Percentiles rank a stretch among this genome's conserved stretches.
These are phyloP conservation scores for Sarcophaga subvicina DNA, from an alignment of 2,888 invertebrate genomes.

Conservation along the genomic window DNA sequence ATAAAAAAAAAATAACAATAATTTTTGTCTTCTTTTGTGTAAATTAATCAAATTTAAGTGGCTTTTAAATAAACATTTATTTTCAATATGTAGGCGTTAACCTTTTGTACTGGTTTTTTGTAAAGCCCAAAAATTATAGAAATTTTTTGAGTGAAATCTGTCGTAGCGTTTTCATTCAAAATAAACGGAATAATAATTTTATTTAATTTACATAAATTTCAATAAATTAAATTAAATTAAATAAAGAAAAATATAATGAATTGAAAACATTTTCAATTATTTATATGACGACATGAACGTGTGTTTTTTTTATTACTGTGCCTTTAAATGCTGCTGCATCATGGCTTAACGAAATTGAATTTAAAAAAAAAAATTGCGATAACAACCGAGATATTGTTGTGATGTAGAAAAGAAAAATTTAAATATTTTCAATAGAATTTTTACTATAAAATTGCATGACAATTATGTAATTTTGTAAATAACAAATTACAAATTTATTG, in stretches of 20 bases:
- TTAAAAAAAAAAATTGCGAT: neutral
- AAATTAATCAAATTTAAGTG: neutral
- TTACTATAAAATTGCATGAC: conserved; percentile 31
- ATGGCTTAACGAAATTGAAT: neutral
- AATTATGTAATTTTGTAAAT: conserved; percentile 28
- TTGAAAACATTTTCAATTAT: conserved; percentile 12
- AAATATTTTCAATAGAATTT: conserved; percentile 35
- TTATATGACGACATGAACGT: neutral
- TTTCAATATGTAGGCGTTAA: conserved; percentile 38
- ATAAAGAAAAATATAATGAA: neutral
- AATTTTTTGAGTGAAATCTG: conserved; percentile 10
- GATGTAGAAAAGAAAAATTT: neutral
- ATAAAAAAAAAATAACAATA: neutral
- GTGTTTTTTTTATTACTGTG: neutral
- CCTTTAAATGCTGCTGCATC: neutral
- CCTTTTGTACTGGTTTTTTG: neutral
- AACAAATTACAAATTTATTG: neutral
- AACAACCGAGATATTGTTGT: neutral
- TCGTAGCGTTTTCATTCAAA: neutral
- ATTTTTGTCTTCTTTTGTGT: neutral
- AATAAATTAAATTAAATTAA: conserved; percentile 26
- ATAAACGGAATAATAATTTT: conserved; percentile 6
- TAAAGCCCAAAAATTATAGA: neutral
- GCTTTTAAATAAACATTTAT: neutral
- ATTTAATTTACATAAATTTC: conserved; percentile 47